Conservation (phyloP, 2,797 vertebrate species). For the Phoeniculus purpureus region DNA sequence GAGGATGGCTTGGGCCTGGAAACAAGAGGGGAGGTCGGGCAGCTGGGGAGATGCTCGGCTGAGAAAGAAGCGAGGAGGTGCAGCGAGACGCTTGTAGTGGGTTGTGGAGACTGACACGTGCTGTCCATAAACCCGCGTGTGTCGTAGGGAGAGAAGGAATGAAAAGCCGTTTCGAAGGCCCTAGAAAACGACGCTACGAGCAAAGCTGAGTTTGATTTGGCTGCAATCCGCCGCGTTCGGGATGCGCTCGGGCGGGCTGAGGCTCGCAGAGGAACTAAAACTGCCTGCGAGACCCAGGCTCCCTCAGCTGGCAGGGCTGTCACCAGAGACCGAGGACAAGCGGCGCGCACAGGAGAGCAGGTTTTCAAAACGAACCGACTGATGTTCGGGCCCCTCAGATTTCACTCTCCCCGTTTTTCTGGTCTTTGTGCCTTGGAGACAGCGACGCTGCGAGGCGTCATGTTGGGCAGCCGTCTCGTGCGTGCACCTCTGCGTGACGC, state of each 20-base stretch:
- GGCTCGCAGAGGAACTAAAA: constrained; percentile 15
- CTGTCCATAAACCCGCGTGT: constrained; percentile 23
- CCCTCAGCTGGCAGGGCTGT: constrained; percentile 5
- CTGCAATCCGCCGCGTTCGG: constrained; percentile 15
- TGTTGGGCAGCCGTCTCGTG: no score
- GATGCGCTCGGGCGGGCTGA: neutral
- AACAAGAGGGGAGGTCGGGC: fast-evolving
- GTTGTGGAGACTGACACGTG: neutral
- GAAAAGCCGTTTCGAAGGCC: neutral
- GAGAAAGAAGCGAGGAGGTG: neutral
- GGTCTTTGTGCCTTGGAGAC: neutral
- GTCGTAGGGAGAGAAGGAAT: constrained; percentile 25
- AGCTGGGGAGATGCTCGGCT: fast-evolving
- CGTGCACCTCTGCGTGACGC: no score
- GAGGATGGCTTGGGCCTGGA: neutral
- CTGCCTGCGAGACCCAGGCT: neutral
- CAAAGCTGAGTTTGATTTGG: constrained; percentile 31
- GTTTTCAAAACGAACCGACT: neutral
- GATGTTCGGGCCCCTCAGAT: neutral
- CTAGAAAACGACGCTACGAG: neutral
- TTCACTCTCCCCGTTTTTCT: neutral
- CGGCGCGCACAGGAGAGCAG: constrained; percentile 38
- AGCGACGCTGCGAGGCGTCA: no score
- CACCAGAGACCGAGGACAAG: constrained; percentile 5
- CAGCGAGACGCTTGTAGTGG: neutral